Percentiles rank a stretch among this genome's conserved stretches.
Conservation (phyloP, 1,140 invertebrate species). For the Muscidifurax raptorellus region DNA sequence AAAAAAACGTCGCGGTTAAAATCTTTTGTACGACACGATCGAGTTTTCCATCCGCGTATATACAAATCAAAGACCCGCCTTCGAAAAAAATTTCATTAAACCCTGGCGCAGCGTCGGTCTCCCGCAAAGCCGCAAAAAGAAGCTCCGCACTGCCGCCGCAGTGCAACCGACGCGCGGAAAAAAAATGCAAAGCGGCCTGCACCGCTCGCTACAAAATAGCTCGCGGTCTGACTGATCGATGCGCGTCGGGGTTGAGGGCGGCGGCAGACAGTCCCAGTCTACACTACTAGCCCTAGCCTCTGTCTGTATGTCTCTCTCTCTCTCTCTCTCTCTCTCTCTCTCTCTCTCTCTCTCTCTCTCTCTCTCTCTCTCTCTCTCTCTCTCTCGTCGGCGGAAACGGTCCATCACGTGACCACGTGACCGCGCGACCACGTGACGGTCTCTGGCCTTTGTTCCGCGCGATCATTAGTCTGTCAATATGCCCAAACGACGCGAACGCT, state of each 20-base stretch:
- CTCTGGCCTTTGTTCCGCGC: constrained; percentile 72
- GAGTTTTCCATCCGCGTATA: neutral
- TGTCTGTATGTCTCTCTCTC: too few species aligned
- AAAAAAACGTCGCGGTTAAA: too few species aligned
- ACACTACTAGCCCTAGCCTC: neutral
- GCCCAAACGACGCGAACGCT: constrained; percentile 69
- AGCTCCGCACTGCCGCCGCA: neutral
- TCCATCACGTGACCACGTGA: constrained; percentile 73
- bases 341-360: neutral
- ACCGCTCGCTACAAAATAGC: neutral
- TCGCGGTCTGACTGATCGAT: constrained; percentile 66
- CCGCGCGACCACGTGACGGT: constrained; percentile 68
- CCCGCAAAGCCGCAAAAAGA: neutral
- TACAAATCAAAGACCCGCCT: neutral
- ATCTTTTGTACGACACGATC: too few species aligned
- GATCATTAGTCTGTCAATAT: constrained; percentile 76
- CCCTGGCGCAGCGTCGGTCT: neutral
- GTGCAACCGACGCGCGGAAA: neutral
- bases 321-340: too few species aligned
- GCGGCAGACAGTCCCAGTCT: constrained; percentile 61
- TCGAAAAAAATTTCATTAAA: neutral
- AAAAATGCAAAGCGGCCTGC: neutral
- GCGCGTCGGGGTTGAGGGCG: constrained; percentile 57
- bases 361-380: neutral
- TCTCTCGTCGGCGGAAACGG: constrained; percentile 66